phyloP scores from a whole-genome alignment of 2,888 invertebrate genomes.

The Synanthedon formicaeformis region DNA sequence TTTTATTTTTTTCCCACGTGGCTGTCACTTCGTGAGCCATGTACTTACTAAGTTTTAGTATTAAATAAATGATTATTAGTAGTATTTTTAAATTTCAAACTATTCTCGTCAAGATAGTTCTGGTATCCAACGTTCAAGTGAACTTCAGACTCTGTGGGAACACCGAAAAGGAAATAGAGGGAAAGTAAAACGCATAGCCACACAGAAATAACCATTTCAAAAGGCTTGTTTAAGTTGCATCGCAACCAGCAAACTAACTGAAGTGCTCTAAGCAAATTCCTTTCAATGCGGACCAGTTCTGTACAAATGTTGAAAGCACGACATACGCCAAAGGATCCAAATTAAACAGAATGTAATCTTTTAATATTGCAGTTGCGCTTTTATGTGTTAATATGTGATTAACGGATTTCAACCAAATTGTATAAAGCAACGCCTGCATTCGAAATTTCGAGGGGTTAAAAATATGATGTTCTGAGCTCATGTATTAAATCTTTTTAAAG shows the following conservation, averaged over 20 bases:
- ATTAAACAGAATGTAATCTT: no score
- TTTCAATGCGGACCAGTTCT: not conserved
- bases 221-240: not conserved
- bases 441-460: no score
- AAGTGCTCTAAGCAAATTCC: not conserved
- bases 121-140: no score
- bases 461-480: no score
- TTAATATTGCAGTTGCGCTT: no score
- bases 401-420: no score
- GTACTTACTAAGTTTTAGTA: not conserved
- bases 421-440: no score
- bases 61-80: not conserved
- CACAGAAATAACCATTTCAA: conserved; percentile 1
- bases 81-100: not conserved
- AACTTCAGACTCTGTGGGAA: no score
- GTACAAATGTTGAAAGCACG: not conserved
- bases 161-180: not conserved
- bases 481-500: no score
- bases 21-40: not conserved
- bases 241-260: not conserved
- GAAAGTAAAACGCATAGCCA: not conserved
- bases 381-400: no score
- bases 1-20: no score
- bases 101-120: no score
- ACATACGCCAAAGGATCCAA: not conserved